These are phyloP conservation scores for Isaurus tuberculatus DNA, from an alignment of 92 coral and sea anemone species.

Conservation along the genomic window DNA sequence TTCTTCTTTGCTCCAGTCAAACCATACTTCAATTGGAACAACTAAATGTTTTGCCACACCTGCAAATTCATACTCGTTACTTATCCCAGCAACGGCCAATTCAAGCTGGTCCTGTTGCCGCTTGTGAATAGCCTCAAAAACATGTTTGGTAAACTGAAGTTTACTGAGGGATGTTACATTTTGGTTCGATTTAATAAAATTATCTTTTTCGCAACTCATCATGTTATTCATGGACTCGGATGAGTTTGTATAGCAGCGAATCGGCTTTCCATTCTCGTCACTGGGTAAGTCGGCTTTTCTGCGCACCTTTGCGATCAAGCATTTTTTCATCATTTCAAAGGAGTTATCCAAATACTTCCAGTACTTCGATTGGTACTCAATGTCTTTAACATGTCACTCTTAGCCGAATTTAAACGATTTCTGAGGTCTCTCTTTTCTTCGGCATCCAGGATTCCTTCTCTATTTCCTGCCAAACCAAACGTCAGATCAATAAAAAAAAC, in stretches of 20 bases:
- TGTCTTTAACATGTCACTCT: conserved; percentile 38
- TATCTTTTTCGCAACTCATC: neutral
- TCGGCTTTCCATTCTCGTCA: neutral
- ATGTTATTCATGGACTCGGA: conserved; percentile 10
- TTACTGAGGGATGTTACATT: conserved; percentile 25
- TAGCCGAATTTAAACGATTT: conserved; percentile 5
- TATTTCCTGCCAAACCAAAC: conserved; percentile 55
- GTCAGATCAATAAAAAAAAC: conserved; percentile 16
- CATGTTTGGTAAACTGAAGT: conserved; percentile 45
- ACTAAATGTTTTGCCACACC: neutral
- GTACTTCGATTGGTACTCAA: neutral
- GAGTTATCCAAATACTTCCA: conserved; percentile 23
- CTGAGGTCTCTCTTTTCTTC: conserved; percentile 49
- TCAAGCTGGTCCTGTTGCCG: conserved; percentile 63
- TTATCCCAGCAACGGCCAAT: conserved; percentile 61
- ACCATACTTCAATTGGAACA: neutral
- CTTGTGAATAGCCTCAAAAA: conserved; percentile 65
- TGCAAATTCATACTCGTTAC: conserved; percentile 55
- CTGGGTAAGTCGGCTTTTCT: conserved; percentile 17
- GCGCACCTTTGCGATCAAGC: neutral
- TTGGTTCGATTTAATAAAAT: neutral
- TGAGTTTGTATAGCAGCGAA: neutral
- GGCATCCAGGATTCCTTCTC: conserved; percentile 58
- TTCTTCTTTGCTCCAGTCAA: neutral
- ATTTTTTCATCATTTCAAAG: conserved; percentile 23